phyloP scores from a whole-genome alignment of 2,888 invertebrate species.

The Elmis aenea region DNA sequence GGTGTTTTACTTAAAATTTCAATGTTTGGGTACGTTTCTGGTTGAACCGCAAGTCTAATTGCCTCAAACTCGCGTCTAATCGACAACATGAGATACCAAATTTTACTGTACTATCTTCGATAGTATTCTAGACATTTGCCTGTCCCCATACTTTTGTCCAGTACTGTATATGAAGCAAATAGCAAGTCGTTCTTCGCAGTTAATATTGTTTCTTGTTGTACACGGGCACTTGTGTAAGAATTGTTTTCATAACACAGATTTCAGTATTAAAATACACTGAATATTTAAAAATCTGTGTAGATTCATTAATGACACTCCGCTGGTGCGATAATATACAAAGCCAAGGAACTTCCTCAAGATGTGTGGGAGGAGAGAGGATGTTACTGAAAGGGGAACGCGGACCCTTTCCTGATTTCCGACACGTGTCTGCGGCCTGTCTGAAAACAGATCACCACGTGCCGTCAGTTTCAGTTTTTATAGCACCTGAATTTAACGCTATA shows the following conservation, averaged over 20 bases:
- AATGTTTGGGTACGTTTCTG: too few species aligned
- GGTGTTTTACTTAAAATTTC: too few species aligned
- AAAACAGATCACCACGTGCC: conserved; percentile 23
- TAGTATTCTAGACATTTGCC: too few species aligned
- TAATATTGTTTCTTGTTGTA: not conserved
- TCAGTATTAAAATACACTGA: not conserved
- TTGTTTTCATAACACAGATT: conserved; percentile 8
- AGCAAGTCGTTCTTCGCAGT: conserved; percentile 5
- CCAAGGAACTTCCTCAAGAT: conserved; percentile 30
- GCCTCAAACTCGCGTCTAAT: too few species aligned
- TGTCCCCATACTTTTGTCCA: too few species aligned
- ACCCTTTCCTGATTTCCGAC: conserved; percentile 31
- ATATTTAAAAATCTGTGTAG: conserved; percentile 13
- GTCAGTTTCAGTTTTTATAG: conserved; percentile 17
- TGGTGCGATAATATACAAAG: conserved; percentile 31
- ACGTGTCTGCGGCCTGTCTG: conserved; percentile 24
- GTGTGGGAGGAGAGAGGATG: conserved; percentile 21
- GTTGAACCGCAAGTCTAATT: too few species aligned
- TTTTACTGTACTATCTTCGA: too few species aligned
- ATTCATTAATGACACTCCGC: conserved; percentile 15
- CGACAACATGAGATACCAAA: too few species aligned
- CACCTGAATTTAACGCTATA: conserved; percentile 7
- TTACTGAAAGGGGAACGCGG: conserved; percentile 25
- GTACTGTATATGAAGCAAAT: too few species aligned
- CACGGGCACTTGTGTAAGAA: not conserved